Percentiles rank a stretch among this genome's conserved stretches.
These are phyloP conservation scores for Spodoptera litura DNA, from an alignment of 1,140 invertebrate genomes.

Conservation along the genomic window DNA sequence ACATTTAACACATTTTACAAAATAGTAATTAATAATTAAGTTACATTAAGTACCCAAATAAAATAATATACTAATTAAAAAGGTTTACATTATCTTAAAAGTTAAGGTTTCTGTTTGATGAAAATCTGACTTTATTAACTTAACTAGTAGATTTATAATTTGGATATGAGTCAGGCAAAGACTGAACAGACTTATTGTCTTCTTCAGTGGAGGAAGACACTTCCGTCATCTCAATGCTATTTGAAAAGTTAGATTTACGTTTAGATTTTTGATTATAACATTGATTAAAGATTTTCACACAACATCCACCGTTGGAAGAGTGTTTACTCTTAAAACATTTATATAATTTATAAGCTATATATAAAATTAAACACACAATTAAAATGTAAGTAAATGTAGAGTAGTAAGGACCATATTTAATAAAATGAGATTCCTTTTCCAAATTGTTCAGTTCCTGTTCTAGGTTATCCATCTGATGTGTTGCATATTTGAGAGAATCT, in stretches of 20 bases:
- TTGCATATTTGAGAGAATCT: conserved; percentile 45
- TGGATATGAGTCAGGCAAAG: not conserved
- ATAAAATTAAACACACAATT: conserved; percentile 4
- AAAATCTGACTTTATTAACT: not conserved
- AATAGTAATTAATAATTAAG: not conserved
- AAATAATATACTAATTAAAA: no score
- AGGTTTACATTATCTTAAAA: not conserved
- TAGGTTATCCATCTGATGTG: conserved; percentile 43
- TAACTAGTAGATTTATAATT: not conserved
- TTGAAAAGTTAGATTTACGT: not conserved
- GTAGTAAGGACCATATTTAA: conserved; percentile 48
- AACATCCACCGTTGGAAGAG: not conserved
- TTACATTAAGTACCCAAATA: no score
- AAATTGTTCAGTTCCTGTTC: conserved; percentile 36
- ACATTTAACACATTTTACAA: not conserved
- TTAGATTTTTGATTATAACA: conserved; percentile 1
- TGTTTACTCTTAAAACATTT: conserved; percentile 3
- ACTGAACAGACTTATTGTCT: conserved; percentile 10
- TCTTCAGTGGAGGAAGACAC: conserved; percentile 1
- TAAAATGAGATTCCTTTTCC: conserved; percentile 46
- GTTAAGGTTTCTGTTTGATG: not conserved
- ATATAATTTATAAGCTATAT: conserved; percentile 6
- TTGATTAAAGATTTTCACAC: conserved; percentile 6
- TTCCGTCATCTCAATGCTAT: conserved; percentile 1
- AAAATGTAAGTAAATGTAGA: conserved; percentile 41